A percentile compares a stretch with the other conserved stretches of the same genome.
These are phyloP conservation scores for Pungitius pungitius DNA, from an alignment of 2,113 vertebrate genomes.

Conservation along the genomic window DNA sequence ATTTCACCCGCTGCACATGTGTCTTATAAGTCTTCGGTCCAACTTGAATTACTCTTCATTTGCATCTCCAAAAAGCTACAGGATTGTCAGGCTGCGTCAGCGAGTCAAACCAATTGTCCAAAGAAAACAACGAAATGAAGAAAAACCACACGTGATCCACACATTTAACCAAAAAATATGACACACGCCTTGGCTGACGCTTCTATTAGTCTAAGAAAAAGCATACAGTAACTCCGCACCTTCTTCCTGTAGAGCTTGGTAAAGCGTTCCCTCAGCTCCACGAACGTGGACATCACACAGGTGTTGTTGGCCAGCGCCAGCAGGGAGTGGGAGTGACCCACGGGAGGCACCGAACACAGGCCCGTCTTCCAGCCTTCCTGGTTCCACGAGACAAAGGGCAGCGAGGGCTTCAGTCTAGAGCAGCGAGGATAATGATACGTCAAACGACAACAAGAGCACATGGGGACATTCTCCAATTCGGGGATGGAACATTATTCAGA, in stretches of 20 bases:
- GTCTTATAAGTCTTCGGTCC: no score
- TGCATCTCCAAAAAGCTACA: background rate
- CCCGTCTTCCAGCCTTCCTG: constrained; percentile 98
- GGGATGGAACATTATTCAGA: background rate
- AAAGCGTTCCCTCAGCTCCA: constrained; percentile 88
- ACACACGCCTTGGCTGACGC: background rate
- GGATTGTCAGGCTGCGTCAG: background rate
- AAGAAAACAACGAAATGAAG: no score
- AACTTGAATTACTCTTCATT: background rate
- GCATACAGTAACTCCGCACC: constrained; percentile 69
- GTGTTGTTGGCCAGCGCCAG: constrained; percentile 95
- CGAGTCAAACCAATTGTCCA: background rate
- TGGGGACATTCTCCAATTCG: background rate
- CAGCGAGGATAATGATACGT: background rate
- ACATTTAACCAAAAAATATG: background rate
- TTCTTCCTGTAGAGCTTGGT: constrained; percentile 92
- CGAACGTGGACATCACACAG: constrained; percentile 89
- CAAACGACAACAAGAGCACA: background rate
- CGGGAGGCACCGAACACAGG: constrained; percentile 92
- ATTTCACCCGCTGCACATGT: no score
- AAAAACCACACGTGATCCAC: background rate
- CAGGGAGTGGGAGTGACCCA: constrained; percentile 91
- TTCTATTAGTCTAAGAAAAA: background rate
- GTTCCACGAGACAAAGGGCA: constrained; percentile 95
- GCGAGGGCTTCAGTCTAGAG: constrained; percentile 87